A percentile compares a stretch with the other conserved stretches of the same genome.
phyloP scores from a whole-genome alignment of 2,797 vertebrate genomes.

The Malacoctenus gilli region DNA sequence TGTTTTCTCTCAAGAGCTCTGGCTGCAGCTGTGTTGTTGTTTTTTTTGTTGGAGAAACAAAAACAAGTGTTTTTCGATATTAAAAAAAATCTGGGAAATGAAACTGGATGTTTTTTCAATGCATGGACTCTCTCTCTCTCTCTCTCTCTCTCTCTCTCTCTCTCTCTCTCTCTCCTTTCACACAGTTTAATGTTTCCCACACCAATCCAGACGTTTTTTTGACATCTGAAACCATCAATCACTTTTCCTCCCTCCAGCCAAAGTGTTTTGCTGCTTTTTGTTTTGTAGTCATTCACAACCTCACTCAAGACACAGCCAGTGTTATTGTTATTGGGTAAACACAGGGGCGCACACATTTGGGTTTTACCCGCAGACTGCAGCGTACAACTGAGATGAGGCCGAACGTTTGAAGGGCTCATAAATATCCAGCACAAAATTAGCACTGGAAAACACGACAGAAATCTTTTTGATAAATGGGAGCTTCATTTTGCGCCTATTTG shows the following conservation, averaged over 20 bases:
- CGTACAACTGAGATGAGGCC: background rate
- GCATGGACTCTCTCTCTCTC: too few relatives aligned
- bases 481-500: background rate
- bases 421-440: conserved; percentile 3
- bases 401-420: conserved; percentile 13
- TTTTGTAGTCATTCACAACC: conserved; percentile 20
- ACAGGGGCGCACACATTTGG: background rate
- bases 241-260: conserved; percentile 8
- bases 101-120: conserved; percentile 13
- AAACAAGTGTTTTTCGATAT: conserved; percentile 62
- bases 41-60: conserved; percentile 45
- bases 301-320: too few relatives aligned
- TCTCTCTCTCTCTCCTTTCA: background rate
- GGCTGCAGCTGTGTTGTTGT: conserved; percentile 32
- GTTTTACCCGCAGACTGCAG: conserved; percentile 4
- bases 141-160: too few relatives aligned
- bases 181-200: background rate
- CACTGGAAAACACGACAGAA: background rate
- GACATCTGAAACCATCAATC: conserved; percentile 19
- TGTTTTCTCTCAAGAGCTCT: conserved; percentile 32
- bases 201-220: conserved; percentile 3
- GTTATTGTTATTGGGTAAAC: conserved; percentile 18
- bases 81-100: conserved; percentile 27
- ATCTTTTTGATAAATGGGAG: background rate
- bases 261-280: conserved; percentile 22